A percentile compares a stretch with the other conserved stretches of the same genome.
These are phyloP conservation scores for Platyura marginata DNA, from an alignment of 1,140 invertebrate genomes.

Conservation along the genomic window DNA sequence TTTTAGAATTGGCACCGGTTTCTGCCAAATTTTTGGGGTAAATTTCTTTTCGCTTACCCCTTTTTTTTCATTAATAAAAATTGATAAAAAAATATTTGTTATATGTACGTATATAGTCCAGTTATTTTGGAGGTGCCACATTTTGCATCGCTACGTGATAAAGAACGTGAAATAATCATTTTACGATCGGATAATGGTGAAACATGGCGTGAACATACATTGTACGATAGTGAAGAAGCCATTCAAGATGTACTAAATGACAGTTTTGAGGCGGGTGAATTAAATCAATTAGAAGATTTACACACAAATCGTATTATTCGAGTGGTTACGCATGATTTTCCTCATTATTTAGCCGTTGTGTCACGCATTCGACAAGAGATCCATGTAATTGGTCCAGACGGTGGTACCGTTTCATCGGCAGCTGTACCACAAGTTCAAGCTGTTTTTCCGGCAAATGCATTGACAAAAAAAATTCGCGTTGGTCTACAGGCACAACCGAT, in stretches of 20 bases:
- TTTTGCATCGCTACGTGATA: conserved; percentile 87
- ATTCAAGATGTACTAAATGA: conserved; percentile 86
- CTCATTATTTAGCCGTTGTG: conserved; percentile 97
- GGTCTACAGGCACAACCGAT: conserved; percentile 98
- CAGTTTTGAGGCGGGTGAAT: conserved; percentile 76
- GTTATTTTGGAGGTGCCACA: conserved; percentile 98
- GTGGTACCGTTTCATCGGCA: conserved; percentile 91
- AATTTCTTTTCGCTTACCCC: not conserved
- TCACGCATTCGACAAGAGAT: conserved; percentile 95
- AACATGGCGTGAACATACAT: conserved; percentile 92
- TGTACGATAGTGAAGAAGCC: conserved; percentile 89
- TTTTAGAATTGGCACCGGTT: conserved; percentile 92
- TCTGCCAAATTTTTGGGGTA: conserved; percentile 88
- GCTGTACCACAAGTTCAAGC: conserved; percentile 96
- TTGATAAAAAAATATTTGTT: not conserved
- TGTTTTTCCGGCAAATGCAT: conserved; percentile 91
- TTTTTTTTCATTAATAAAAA: conserved; percentile 1
- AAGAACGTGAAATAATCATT: conserved; percentile 95
- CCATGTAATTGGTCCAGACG: conserved; percentile 95
- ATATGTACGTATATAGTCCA: conserved; percentile 29
- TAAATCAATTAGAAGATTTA: conserved; percentile 68
- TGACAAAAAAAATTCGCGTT: conserved; percentile 99
- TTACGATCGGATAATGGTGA: conserved; percentile 94
- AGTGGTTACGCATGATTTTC: conserved; percentile 93
- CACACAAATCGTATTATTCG: conserved; percentile 73